phyloP scores from a whole-genome alignment of 2,113 vertebrate genomes.

The Oceanodroma tethys region DNA sequence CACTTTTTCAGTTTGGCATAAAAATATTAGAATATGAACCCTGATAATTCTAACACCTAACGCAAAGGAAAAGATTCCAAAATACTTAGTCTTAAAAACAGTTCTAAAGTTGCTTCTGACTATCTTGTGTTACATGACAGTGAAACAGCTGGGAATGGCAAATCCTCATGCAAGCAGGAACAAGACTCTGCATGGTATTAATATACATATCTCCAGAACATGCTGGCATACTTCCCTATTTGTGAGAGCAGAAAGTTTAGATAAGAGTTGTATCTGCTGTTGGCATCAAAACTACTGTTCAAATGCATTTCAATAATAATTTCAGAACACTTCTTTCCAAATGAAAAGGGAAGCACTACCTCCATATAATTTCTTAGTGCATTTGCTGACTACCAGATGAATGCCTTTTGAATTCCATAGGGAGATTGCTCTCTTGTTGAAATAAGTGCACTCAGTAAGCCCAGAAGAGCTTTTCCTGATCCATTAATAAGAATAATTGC shows the following conservation, averaged over 20 bases:
- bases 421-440: background rate
- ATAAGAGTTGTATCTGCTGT: background rate
- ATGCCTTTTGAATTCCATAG: conserved; percentile 30
- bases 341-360: background rate
- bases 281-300: background rate
- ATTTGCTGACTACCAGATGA: conserved; percentile 20
- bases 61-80: background rate
- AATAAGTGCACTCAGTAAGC: conserved; percentile 42
- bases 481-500: conserved; percentile 50
- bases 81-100: background rate
- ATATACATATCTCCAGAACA: background rate
- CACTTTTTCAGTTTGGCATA: background rate
- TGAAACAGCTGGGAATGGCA: background rate
- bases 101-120: background rate
- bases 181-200: background rate
- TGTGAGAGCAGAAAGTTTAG: background rate
- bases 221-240: background rate
- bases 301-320: background rate
- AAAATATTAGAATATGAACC: background rate
- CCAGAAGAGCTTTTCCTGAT: conserved; percentile 49
- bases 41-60: background rate
- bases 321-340: background rate
- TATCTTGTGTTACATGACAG: background rate
- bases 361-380: background rate
- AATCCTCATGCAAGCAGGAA: background rate